phyloP scores from a whole-genome alignment of 2,113 vertebrate genomes.

The Ceuthmochares aereus region DNA sequence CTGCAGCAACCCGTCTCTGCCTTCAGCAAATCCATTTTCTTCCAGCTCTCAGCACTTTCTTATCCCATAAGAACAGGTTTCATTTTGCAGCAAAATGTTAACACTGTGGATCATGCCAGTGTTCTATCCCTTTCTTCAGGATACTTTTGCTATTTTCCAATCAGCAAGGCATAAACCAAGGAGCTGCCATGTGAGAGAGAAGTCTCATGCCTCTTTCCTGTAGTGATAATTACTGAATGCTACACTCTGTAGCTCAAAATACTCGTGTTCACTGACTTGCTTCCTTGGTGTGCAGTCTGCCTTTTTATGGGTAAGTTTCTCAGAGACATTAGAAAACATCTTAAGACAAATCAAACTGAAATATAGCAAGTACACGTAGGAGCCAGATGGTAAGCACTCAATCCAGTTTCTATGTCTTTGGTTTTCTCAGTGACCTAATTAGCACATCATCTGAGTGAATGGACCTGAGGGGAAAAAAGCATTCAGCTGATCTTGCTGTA shows the following conservation, averaged over 20 bases:
- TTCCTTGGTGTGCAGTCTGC: background rate
- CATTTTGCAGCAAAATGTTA: background rate
- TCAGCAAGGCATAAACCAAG: background rate
- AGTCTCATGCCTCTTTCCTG: slow-evolving; percentile 7
- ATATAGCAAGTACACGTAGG: background rate
- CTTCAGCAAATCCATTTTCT: background rate
- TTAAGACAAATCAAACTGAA: slow-evolving; percentile 2
- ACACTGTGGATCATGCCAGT: accelerated
- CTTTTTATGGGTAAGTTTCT: slow-evolving; percentile 8
- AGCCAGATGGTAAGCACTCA: background rate
- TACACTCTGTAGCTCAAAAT: background rate
- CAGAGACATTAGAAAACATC: background rate
- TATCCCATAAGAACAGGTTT: background rate
- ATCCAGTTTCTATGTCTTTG: background rate
- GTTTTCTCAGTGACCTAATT: slow-evolving; percentile 38
- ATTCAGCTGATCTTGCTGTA: background rate
- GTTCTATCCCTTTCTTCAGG: background rate
- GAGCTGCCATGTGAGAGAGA: slow-evolving; percentile 28
- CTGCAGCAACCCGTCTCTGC: background rate
- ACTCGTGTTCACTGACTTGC: background rate
- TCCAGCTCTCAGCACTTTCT: background rate
- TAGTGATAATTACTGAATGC: slow-evolving; percentile 1
- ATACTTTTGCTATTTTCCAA: background rate
- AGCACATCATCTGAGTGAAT: background rate
- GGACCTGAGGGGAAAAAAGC: background rate